These are phyloP conservation scores for Engraulis encrasicolus DNA, from an alignment of 2,113 vertebrate species.

Conservation along the genomic window DNA sequence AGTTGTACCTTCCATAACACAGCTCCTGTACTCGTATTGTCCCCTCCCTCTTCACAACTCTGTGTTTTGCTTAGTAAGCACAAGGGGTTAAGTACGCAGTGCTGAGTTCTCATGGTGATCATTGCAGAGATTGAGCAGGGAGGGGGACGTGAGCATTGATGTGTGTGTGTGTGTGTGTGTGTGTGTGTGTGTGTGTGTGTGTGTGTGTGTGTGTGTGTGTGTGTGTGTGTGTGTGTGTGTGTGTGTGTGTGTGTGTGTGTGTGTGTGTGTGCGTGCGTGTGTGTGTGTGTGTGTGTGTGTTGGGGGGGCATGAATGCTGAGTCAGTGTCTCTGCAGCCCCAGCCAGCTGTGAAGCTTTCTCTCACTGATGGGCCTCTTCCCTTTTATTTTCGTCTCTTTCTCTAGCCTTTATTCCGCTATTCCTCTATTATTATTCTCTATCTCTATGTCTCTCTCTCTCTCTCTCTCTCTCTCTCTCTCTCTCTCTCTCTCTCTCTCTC, in stretches of 20 bases:
- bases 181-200: background rate
- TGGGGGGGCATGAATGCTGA: conserved; percentile 60
- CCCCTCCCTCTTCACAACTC: no score
- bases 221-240: background rate
- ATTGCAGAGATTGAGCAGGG: conserved; percentile 35
- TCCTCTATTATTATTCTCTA: background rate
- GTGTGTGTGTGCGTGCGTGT: background rate
- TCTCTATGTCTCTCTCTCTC: background rate
- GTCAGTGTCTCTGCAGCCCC: conserved; percentile 67
- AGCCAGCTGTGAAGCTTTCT: conserved; percentile 59
- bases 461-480: background rate
- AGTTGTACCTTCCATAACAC: no score
- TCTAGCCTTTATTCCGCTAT: background rate
- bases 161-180: background rate
- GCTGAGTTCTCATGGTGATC: conserved; percentile 36
- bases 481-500: background rate
- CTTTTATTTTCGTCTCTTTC: background rate
- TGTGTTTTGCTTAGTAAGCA: background rate
- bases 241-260: background rate
- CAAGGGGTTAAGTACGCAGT: conserved; percentile 32
- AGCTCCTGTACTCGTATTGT: no score
- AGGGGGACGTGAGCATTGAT: background rate
- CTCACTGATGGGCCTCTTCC: background rate
- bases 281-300: background rate
- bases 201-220: background rate